Base-by-base conservation (phyloP, 2,888 invertebrate genomes). In the Catocala nupta region DNA sequence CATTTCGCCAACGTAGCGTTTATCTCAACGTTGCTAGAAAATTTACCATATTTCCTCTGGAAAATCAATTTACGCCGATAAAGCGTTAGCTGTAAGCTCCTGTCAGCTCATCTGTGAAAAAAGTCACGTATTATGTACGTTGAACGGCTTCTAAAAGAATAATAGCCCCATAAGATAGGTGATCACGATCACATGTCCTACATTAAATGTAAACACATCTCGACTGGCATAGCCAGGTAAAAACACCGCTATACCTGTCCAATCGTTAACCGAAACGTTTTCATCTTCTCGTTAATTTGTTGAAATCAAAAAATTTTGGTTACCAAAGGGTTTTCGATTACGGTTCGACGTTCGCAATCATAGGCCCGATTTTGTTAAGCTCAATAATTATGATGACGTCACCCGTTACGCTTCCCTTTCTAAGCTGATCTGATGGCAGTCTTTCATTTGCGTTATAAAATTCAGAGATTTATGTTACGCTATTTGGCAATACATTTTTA, bases 41-140 rank as follows among this genome's bases (percentile, higher is more conserved):
- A 88, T 90, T 87, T 90, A 87, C 86, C 90, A 90, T 89, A 90
- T 91, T 88, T 90, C 82, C 81, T 81, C 83, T 81, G 80, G 81
- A 86, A 90, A 90, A 90, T 90, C 90, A 90, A 91, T 91, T 91
- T 91, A 83, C 86, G 68, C 73, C 81, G 88, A 89, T 86, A 88
- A 80, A 86, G 84, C 84, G 85, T 88, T 84, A 88, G 81, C 76
- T 76, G 77, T 76, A 74, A 81, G 82, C 80, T 80, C 69, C 71
- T 79, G 83, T 83, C 78, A 81, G 85, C 83, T 84, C 82, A 85
- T 85, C 83, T 78, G 73, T 77, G 84, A 85, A 87, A 87, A 90
- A 89, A 90, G 90, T 90, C 91, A 91, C 91, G 91, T 91, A 87
- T 87, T 88, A 90, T 84, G 83, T 73, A 81, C 79, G 80, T 74